Evolutionary conservation across 2,888 invertebrate species (phyloP), one percentile per base, ranked within the genome.

Genomic region (Pedicia rivosa): DNA sequence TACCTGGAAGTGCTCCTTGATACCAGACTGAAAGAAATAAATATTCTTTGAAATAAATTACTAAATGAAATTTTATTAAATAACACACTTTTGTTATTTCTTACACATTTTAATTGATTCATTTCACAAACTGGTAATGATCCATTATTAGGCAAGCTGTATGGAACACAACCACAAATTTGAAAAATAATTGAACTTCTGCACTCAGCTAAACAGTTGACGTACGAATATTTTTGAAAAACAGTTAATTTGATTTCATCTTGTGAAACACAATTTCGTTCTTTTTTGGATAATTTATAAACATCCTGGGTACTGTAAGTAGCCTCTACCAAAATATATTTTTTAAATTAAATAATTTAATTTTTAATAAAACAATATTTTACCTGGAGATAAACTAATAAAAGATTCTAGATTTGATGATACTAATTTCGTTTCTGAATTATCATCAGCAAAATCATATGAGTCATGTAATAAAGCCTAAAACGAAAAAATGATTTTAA

Each of bases 381-480:
- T 12, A 27, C 27, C 27, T 1, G 79, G 78, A 13, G 68, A 65
- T 5, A 79, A 51, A 1, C 72, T 70, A 5, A 79, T 64, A 40
- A 77, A 66, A 17, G 70, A 64, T 48, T 75, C 71, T 0, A 67
- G 64, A 0, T 64, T 58, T 0, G 69, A 60, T 24, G 66, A 68
- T 17, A 74, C 59, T 27, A 77, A 55, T 30, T 74, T 68, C 13
- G 65, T 65, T 14, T 72, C 67, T 0, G 74, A 64, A 42, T 72
- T 72, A 47, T 70, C 59, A 47, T 74, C 73, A 0, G 79, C 75
- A 44, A 67, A 65, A 49, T 77, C 68, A 50, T 68, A 72, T 0
- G 78, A 64, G 46, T 71, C 66, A 45, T 79, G 78, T 25, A 79
- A 60, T 35, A 74, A 61, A 6, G 73, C 62, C 74, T 74, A 48